Evolutionary conservation across 1,140 invertebrate genomes (phyloP).

Genomic region (Caerostris darwini): DNA sequence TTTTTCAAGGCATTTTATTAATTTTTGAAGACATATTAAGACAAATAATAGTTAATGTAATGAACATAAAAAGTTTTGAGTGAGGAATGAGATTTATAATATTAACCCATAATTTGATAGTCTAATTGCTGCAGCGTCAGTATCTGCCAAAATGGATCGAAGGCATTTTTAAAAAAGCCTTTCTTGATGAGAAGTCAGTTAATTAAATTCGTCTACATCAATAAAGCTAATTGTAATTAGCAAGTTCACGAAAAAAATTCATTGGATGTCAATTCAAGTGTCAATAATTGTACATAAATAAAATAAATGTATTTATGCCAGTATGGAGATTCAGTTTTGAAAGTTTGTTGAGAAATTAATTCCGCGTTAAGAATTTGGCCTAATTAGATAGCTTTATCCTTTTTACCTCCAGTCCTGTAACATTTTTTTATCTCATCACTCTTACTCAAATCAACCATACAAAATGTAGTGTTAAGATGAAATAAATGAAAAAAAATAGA

Average conservation of each 20-base stretch:
- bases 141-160: not conserved
- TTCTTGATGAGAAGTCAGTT: not conserved
- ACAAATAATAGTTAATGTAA: not conserved
- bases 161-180: not conserved
- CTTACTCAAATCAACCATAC: not conserved
- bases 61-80: not conserved
- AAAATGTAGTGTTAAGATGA: not conserved
- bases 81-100: too few relatives aligned
- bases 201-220: not conserved
- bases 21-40: not conserved
- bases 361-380: not conserved
- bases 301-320: not conserved
- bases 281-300: not conserved
- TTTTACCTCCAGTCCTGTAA: not conserved
- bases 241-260: not conserved
- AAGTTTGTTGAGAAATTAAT: not conserved
- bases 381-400: not conserved
- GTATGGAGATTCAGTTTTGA: not conserved
- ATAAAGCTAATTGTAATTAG: not conserved
- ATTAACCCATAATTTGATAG: not conserved
- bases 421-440: not conserved
- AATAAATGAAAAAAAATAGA: not conserved
- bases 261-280: not conserved
- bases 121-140: too few relatives aligned
- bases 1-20: not conserved